Conservation (phyloP, 1,140 invertebrate species). For the Meloidogyne hapla region DNA sequence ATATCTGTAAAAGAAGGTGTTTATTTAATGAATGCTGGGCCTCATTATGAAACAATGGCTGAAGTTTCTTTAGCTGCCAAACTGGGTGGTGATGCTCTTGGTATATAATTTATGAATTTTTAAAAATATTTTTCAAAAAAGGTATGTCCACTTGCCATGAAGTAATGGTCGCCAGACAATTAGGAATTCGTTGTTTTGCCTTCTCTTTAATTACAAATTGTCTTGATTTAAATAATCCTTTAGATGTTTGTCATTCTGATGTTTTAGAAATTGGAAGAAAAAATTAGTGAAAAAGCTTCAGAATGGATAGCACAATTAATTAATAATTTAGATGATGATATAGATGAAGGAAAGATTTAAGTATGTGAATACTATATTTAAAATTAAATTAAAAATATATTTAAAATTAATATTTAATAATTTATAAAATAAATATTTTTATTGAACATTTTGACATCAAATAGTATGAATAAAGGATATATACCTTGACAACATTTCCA, state of each 20-base stretch:
- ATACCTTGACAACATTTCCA: too few relatives aligned
- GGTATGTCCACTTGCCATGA: conserved; percentile 68
- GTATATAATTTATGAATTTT: background rate
- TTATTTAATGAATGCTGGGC: conserved; percentile 67
- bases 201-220: conserved; percentile 68
- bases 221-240: conserved; percentile 51
- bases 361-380: too few relatives aligned
- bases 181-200: conserved; percentile 66
- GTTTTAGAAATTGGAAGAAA: conserved; percentile 52
- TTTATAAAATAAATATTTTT: too few relatives aligned
- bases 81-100: conserved; percentile 65
- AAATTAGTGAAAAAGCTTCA: conserved; percentile 48
- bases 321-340: background rate
- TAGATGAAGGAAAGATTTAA: background rate
- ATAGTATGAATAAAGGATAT: too few relatives aligned
- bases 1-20: conserved; percentile 66
- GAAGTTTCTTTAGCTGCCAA: conserved; percentile 64
- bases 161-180: conserved; percentile 67
- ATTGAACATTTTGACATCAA: too few relatives aligned
- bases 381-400: too few relatives aligned
- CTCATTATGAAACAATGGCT: conserved; percentile 68
- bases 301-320: conserved; percentile 47
- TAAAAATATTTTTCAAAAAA: background rate
- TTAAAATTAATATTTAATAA: too few relatives aligned
- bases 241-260: conserved; percentile 60